Evolutionary conservation across 2,797 vertebrate species (phyloP), one percentile per base, ranked within the genome.

Genomic region (Dermochelys coriacea): DNA sequence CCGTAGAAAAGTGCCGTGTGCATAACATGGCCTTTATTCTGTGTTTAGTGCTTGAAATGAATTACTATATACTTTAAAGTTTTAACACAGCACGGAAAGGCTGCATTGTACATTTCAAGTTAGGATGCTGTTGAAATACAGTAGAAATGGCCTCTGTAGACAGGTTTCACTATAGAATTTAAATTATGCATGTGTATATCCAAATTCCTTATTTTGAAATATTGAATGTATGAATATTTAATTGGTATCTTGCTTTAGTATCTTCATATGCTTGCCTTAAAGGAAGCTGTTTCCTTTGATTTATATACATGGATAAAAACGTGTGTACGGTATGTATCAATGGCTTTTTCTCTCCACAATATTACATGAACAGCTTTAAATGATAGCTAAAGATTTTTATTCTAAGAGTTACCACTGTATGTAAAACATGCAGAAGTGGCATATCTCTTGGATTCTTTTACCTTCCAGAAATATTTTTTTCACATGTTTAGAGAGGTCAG

Each of bases 161-260:
- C 95, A 98, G 96, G 96, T 98, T 98, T 98, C 97, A 97, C 98
- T 98, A 95, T 96, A 97, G 96, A 98, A 98, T 94, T 97, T 98
- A 98, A 98, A 97, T 98, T 98, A 98, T 98, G 97, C 94, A 98
- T 97, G 96, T 96, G 95, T 97, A 95, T 97, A 98, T 96, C 96
- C 93, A 98, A 97, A 98, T 98, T 97, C 96, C 97, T 98, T 98
- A 98, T 98, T 98, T 98, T 98, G 98, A 98, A 98, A 98, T 98
- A 97, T 97, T 98, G 97, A 98, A 97, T 98, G 93, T 98, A 97
- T 98, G 95, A 98, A 98, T 98, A 97, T 98, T 98, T 98, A 98
- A 98, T 98, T 98, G 93, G 95, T 96, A 95, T 98, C 93, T 97
- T 97, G 94, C 95, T 97, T 97, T 98, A 97, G 92, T 97, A 95